A percentile compares a stretch with the other conserved stretches of the same genome.
phyloP scores from a whole-genome alignment of 2,113 vertebrate species.

The Melierax canorus region DNA sequence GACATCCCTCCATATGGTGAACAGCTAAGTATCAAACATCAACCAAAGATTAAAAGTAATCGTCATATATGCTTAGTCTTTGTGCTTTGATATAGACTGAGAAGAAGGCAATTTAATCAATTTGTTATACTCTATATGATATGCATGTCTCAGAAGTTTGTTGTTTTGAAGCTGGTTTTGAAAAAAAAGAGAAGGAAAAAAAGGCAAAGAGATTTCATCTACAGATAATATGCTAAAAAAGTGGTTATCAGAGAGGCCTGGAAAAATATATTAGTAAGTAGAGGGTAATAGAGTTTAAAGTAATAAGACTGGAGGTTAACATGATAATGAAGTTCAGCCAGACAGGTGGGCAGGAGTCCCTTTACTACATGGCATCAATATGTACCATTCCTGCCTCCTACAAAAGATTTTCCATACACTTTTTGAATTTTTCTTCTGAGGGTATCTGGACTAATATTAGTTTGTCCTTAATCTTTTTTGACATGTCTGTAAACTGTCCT shows the following conservation, averaged over 20 bases:
- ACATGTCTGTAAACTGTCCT: background rate
- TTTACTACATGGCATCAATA: background rate
- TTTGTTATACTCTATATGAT: constrained; percentile 34
- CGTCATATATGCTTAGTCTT: background rate
- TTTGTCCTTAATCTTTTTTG: background rate
- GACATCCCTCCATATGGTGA: background rate
- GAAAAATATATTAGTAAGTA: background rate
- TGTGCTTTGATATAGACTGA: constrained; percentile 38
- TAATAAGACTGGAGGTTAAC: background rate
- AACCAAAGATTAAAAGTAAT: constrained; percentile 13
- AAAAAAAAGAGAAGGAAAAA: background rate
- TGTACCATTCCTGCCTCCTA: background rate
- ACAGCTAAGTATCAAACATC: background rate
- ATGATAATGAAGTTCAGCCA: background rate
- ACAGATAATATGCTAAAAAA: constrained; percentile 36
- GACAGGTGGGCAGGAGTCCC: background rate
- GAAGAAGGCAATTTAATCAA: constrained; percentile 45
- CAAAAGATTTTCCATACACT: background rate
- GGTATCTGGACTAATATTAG: background rate
- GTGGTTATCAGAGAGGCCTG: background rate
- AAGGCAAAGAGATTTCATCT: constrained; percentile 28
- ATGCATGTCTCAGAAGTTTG: constrained; percentile 37
- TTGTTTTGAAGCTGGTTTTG: constrained; percentile 44
- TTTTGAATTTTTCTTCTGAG: background rate
- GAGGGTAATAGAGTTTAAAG: background rate